These are phyloP conservation scores for Leucoraja erinaceus DNA, from an alignment of 2,113 vertebrate genomes.

Conservation along the genomic window DNA sequence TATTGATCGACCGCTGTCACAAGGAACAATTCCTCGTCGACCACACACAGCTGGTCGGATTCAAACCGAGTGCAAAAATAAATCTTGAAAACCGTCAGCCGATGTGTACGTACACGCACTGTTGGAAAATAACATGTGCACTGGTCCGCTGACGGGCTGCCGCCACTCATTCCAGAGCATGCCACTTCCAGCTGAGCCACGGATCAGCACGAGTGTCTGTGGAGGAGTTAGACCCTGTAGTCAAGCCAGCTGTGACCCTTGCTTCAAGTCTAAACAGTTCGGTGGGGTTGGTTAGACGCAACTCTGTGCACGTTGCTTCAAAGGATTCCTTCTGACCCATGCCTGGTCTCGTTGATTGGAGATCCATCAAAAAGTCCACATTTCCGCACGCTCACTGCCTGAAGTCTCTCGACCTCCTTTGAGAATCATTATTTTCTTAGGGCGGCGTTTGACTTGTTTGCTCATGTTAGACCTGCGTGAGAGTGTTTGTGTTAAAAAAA, in stretches of 20 bases:
- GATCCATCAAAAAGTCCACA: background rate
- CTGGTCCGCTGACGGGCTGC: background rate
- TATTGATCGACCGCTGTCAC: conserved; percentile 42
- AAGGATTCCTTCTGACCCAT: conserved; percentile 7
- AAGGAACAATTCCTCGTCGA: conserved; percentile 51
- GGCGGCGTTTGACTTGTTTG: background rate
- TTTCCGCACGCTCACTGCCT: background rate
- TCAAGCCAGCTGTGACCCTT: conserved; percentile 13
- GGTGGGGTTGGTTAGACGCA: conserved; percentile 26
- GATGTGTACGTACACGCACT: conserved; percentile 50
- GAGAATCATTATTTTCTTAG: background rate
- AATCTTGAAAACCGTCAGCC: conserved; percentile 62
- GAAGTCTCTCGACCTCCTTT: background rate
- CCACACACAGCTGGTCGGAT: conserved; percentile 69
- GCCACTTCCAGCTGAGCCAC: conserved; percentile 40
- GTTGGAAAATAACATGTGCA: conserved; percentile 43
- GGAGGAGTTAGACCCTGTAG: background rate
- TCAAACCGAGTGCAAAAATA: conserved; percentile 74
- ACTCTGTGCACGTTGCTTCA: conserved; percentile 6
- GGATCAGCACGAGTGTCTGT: background rate
- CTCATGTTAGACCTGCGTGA: background rate
- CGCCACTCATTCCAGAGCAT: conserved; percentile 19
- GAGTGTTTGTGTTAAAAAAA: background rate
- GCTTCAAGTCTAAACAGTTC: conserved; percentile 39
- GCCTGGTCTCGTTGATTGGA: conserved; percentile 43